Evolutionary conservation across 2,888 invertebrate genomes (phyloP).

Genomic region (Antheraea yamamai): DNA sequence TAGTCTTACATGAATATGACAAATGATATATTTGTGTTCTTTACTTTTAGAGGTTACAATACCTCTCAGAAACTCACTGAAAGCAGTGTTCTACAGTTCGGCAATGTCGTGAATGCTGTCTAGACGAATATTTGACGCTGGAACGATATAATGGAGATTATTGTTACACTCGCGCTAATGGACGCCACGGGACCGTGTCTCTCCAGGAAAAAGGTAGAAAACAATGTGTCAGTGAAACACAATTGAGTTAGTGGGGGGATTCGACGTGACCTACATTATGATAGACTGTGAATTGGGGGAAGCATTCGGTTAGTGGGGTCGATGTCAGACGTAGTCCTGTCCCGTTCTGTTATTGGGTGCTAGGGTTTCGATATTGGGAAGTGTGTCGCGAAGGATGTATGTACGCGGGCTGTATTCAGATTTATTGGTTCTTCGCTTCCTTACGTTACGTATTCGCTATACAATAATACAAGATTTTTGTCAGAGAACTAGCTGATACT

Average conservation of each 20-base stretch:
- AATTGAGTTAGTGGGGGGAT: conserved; percentile 1
- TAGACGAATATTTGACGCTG: neutral
- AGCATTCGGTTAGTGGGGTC: neutral
- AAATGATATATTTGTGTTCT: neutral
- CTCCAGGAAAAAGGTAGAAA: neutral
- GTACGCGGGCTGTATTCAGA: conserved; percentile 4
- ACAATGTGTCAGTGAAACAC: conserved; percentile 6
- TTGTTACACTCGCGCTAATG: neutral
- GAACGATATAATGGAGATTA: neutral
- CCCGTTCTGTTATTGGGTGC: neutral
- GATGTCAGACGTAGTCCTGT: neutral
- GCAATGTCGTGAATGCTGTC: neutral
- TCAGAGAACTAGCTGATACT: neutral
- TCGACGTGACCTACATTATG: conserved; percentile 11
- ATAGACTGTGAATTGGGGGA: conserved; percentile 1
- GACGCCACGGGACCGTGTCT: neutral
- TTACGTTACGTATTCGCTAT: neutral
- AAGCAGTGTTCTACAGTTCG: neutral
- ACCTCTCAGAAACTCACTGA: neutral
- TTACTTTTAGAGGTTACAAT: neutral
- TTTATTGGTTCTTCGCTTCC: neutral
- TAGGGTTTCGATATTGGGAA: neutral
- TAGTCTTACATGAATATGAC: too few species aligned
- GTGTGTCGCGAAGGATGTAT: conserved; percentile 1
- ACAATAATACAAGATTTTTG: neutral